Base-by-base conservation (phyloP, 2,797 vertebrate species). In the Pogoniulus pusillus region DNA sequence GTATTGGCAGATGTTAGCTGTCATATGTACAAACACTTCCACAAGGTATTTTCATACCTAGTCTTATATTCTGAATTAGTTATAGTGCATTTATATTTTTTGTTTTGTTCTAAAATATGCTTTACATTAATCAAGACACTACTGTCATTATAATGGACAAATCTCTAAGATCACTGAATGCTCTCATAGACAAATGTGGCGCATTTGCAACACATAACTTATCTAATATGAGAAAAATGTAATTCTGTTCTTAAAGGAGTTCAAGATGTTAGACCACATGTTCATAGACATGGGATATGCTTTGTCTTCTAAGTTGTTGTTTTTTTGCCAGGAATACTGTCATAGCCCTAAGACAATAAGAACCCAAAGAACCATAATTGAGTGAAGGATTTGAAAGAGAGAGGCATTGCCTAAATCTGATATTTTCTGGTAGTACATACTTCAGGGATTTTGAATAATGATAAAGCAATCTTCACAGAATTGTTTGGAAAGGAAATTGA, bases 221-320 rank as follows among this genome's bases (percentile, higher is more conserved):
- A 83, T 30, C 30, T 84, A 89, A 85, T 60, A 34, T 13, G 27
- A 91, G 69, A 81, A 95, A 91, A 89, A 45, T 73, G 77, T n/a
- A 43, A 43, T 53, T 26, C 32, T 77, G 59, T 54, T 93, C 88
- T 94, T 90, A 58, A 92, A 94, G 65, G 26, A 91, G 6, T 76
- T 87, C 85, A 93, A 88, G 85, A 92, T 90, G 73, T 90, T 76
- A 84, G 80, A 77, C 77, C 39, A 90, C 87, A 91, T 85, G 66
- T 55, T 95, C 86, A 68, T 1, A 87, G 54, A 69, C 23, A 55
- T 60, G 35, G 8, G 2, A 88, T 62, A 47, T 30, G 43, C 12
- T 57, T 87, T 79, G 37, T 78, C 57, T 66, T 29, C 37, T 59
- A 80, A 57, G 78, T 82, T 34, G 55, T 58, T 80, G 53, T 58